A percentile compares a stretch with the other conserved stretches of the same genome.
phyloP scores from a whole-genome alignment of 2,797 vertebrate genomes.

The Pogoniulus pusillus region DNA sequence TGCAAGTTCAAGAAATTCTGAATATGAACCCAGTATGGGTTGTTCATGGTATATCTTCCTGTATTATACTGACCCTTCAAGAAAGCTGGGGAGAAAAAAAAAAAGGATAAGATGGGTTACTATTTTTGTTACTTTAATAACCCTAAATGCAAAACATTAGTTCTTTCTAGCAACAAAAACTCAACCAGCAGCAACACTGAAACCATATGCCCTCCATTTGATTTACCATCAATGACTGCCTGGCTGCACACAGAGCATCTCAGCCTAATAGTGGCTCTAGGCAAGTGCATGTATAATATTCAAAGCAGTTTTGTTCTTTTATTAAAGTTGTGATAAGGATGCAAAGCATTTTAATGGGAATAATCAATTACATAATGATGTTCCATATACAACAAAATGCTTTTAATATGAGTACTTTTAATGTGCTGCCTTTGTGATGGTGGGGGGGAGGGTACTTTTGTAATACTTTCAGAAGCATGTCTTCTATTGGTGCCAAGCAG shows the following conservation, averaged over 20 bases:
- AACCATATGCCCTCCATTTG: conserved; percentile 68
- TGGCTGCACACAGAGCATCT: conserved; percentile 57
- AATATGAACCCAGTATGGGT: not conserved
- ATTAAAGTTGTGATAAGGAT: conserved; percentile 49
- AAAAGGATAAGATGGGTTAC: not conserved
- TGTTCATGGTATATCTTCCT: not conserved
- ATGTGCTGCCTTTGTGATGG: not conserved
- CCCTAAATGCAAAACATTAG: conserved; percentile 27
- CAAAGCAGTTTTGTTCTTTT: conserved; percentile 44
- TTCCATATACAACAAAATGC: conserved; percentile 38
- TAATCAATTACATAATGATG: conserved; percentile 43
- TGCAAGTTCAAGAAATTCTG: not conserved
- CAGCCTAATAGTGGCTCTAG: conserved; percentile 53
- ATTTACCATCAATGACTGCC: conserved; percentile 65
- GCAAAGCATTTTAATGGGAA: conserved; percentile 37
- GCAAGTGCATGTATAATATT: conserved; percentile 42
- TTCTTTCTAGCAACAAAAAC: conserved; percentile 53
- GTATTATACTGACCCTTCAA: not conserved
- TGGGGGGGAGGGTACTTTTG: conserved; percentile 21
- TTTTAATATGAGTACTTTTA: conserved; percentile 52
- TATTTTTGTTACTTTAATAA: conserved; percentile 44
- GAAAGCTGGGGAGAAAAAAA: not conserved
- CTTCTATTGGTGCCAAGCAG: conserved; percentile 5
- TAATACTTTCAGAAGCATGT: conserved; percentile 4
- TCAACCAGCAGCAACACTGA: conserved; percentile 40